Evolutionary conservation across 2,888 invertebrate species (phyloP).

Genomic region (Eupithecia subfuscata): DNA sequence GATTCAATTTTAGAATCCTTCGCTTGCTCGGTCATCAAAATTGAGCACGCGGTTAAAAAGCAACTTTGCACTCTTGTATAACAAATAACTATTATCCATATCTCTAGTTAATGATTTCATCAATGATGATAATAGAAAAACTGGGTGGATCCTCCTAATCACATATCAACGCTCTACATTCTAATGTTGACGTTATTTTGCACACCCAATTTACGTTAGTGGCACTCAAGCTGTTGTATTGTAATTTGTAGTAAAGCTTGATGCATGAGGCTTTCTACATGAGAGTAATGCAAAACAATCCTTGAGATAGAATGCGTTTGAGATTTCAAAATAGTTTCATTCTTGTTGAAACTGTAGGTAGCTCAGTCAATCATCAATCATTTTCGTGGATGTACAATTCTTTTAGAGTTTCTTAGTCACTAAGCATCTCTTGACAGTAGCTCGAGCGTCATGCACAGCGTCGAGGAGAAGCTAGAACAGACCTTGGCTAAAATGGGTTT

Average conservation of each 20-base stretch:
- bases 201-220: constrained; percentile 10
- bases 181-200: constrained; percentile 4
- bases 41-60: too few species aligned
- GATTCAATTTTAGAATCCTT: too few species aligned
- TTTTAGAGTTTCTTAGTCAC: not conserved
- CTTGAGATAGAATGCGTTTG: not conserved
- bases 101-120: too few species aligned
- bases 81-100: too few species aligned
- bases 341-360: not conserved
- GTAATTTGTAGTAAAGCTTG: constrained; percentile 24
- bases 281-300: not conserved
- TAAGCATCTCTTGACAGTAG: not conserved
- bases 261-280: constrained; percentile 15
- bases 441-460: too few species aligned
- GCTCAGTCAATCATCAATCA: not conserved
- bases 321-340: not conserved
- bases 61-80: too few species aligned
- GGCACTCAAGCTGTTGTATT: constrained; percentile 16
- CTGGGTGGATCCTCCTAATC: not conserved
- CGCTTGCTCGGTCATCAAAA: too few species aligned
- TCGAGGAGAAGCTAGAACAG: too few species aligned
- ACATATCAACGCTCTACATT: not conserved
- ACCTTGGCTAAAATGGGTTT: too few species aligned
- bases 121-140: not conserved
- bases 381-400: not conserved